Evolutionary conservation across 2,888 invertebrate species (phyloP).

Genomic region (Caenorhabditis auriculariae): DNA sequence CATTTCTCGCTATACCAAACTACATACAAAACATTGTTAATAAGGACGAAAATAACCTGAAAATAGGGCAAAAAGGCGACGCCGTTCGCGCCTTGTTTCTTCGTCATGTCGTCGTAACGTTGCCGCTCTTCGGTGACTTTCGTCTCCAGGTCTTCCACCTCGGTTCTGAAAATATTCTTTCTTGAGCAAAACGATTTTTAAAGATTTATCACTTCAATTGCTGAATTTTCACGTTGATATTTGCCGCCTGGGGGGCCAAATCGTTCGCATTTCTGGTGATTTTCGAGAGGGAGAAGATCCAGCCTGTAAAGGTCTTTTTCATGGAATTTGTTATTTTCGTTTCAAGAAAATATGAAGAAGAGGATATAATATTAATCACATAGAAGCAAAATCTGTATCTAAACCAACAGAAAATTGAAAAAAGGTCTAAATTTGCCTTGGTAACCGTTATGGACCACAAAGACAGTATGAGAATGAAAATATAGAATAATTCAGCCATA

Average conservation of each 20-base stretch:
- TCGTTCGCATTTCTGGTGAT: slow-evolving; percentile 12
- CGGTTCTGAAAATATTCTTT: slow-evolving; percentile 46
- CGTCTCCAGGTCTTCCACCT: slow-evolving; percentile 56
- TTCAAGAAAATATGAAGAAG: background rate
- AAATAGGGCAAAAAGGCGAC: slow-evolving; percentile 41
- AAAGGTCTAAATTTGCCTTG: no score
- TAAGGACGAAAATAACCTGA: slow-evolving; percentile 70
- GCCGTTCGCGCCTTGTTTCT: slow-evolving; percentile 27
- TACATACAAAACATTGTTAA: background rate
- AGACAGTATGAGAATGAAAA: no score
- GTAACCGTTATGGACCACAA: no score
- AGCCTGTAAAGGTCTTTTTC: slow-evolving; percentile 16
- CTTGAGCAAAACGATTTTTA: no score
- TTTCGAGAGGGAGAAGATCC: slow-evolving; percentile 37
- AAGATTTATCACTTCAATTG: slow-evolving; percentile 46
- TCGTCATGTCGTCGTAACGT: slow-evolving; percentile 48
- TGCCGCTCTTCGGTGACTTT: slow-evolving; percentile 56
- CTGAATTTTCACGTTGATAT: slow-evolving; percentile 58
- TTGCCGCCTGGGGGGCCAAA: slow-evolving; percentile 21
- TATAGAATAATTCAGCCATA: no score
- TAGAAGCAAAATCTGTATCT: no score
- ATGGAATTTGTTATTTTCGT: background rate
- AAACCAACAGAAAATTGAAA: no score
- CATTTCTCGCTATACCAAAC: no score
- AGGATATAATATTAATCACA: no score